phyloP scores from a whole-genome alignment of 2,888 invertebrate genomes.

The Cantharis rufa region DNA sequence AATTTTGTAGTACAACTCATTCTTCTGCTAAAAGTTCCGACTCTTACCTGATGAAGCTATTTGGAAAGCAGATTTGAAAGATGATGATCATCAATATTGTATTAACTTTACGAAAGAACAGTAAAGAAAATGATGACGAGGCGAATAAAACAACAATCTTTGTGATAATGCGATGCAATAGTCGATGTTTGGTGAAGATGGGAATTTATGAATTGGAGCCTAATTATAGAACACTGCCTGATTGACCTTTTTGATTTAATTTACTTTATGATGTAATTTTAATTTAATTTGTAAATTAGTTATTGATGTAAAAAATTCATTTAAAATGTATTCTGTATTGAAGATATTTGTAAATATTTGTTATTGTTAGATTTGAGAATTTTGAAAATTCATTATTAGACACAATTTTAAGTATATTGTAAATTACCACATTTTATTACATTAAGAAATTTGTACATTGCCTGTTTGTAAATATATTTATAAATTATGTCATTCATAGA shows the following conservation, averaged over 20 bases:
- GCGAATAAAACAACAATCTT: neutral
- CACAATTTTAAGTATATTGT: slow-evolving; percentile 49
- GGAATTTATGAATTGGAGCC: slow-evolving; percentile 5
- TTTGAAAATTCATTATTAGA: slow-evolving; percentile 28
- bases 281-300: slow-evolving; percentile 21
- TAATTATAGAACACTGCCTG: slow-evolving; percentile 43
- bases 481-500: slow-evolving; percentile 38
- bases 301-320: slow-evolving; percentile 36
- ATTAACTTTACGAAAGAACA: neutral
- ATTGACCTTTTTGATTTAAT: slow-evolving; percentile 37
- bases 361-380: slow-evolving; percentile 49
- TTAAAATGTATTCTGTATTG: slow-evolving; percentile 44
- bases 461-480: slow-evolving; percentile 56
- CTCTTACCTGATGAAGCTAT: neutral
- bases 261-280: slow-evolving; percentile 27
- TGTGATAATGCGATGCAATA: neutral
- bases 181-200: neutral
- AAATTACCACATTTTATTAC: slow-evolving; percentile 53
- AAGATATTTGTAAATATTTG: slow-evolving; percentile 52
- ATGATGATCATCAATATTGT: neutral
- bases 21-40: neutral
- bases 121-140: neutral
- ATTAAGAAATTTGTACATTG: slow-evolving; percentile 50
- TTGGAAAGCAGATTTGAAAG: neutral
- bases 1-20: neutral